phyloP scores from a whole-genome alignment of 2,797 vertebrate species.

The Bradypus variegatus region DNA sequence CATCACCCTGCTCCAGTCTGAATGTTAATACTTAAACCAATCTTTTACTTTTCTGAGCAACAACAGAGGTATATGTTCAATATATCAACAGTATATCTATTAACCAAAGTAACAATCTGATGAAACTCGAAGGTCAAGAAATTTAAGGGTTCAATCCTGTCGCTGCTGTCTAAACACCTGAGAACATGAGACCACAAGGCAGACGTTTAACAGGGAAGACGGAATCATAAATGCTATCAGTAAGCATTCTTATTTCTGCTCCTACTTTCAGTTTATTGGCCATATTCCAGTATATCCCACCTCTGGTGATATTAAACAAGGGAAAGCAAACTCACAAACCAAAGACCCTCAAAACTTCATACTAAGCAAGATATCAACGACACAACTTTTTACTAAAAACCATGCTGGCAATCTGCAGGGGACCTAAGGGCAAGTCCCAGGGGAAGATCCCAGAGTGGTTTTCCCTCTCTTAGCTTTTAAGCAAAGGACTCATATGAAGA shows the following conservation, averaged over 20 bases:
- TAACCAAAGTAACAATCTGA: neutral
- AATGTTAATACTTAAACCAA: too few species aligned
- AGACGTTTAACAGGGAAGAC: neutral
- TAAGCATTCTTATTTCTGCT: neutral
- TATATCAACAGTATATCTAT: neutral
- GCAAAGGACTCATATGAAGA: neutral
- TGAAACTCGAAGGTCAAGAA: neutral
- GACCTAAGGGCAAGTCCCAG: neutral
- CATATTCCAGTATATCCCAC: neutral
- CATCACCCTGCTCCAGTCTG: neutral
- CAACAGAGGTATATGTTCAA: neutral
- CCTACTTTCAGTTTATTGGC: neutral
- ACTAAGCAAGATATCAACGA: neutral
- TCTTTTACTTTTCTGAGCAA: neutral
- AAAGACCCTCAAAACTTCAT: neutral
- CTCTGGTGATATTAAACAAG: neutral
- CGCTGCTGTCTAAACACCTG: neutral
- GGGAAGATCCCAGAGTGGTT: neutral
- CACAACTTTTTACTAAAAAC: neutral
- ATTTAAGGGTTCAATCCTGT: neutral
- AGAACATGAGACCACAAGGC: neutral
- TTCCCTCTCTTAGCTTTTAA: constrained; percentile 29
- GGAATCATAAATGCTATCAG: neutral
- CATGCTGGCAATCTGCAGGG: neutral
- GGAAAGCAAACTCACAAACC: neutral